Conservation (phyloP, 2,113 vertebrate genomes). For the Lathamus discolor region DNA sequence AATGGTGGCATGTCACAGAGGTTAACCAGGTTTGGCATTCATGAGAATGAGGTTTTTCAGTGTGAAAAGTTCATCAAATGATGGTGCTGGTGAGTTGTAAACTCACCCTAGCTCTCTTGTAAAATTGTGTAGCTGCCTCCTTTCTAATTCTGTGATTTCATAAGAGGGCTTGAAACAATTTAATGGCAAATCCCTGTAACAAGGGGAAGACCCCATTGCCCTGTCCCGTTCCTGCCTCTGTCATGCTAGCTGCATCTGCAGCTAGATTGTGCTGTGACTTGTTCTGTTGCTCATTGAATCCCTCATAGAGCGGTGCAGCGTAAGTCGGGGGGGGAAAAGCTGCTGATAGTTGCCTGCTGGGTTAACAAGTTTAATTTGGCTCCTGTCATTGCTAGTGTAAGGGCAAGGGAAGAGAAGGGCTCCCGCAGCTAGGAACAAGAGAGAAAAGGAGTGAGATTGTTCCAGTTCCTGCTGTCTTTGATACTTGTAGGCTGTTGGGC, state of each 20-base stretch:
- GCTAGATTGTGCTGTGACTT: background rate
- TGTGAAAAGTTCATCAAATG: background rate
- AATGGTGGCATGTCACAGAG: background rate
- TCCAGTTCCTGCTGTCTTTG: background rate
- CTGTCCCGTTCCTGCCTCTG: accelerated
- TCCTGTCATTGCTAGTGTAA: background rate
- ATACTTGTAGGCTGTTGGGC: background rate
- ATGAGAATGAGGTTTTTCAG: background rate
- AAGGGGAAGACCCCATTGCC: background rate
- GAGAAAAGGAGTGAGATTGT: background rate
- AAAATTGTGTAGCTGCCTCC: background rate
- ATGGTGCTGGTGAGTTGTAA: background rate
- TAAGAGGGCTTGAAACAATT: background rate
- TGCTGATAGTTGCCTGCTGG: background rate
- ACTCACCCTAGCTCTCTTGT: background rate
- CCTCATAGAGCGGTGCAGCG: background rate
- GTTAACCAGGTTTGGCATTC: background rate
- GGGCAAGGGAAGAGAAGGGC: background rate
- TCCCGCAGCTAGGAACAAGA: background rate
- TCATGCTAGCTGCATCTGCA: background rate
- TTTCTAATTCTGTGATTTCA: background rate
- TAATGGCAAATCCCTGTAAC: background rate
- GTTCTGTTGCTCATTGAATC: background rate
- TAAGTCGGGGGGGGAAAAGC: background rate
- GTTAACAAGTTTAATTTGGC: background rate